Conservation (phyloP, 2,113 vertebrate species). For the Phoxinus phoxinus region DNA sequence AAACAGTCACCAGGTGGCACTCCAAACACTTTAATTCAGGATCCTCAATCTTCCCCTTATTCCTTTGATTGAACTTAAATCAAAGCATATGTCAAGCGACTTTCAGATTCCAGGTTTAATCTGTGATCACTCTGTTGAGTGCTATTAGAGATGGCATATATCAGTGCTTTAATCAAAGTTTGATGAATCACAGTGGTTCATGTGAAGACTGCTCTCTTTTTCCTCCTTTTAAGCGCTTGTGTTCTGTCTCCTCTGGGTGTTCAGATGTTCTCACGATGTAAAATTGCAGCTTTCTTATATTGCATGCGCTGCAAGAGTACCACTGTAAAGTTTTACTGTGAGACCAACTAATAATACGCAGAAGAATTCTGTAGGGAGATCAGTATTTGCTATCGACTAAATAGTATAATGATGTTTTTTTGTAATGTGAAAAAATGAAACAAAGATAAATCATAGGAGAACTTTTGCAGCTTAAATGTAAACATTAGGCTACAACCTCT, state of each 20-base stretch:
- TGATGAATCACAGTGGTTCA: constrained; percentile 42
- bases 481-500: too few species aligned
- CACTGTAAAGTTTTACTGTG: neutral
- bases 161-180: constrained; percentile 30
- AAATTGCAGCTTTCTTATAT: neutral
- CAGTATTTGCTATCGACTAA: neutral
- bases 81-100: constrained; percentile 16
- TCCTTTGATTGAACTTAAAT: neutral
- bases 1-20: constrained; percentile 67
- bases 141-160: constrained; percentile 26
- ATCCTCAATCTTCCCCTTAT: neutral
- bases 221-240: neutral
- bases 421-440: too few species aligned
- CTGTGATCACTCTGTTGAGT: constrained; percentile 6
- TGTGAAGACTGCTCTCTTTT: constrained; percentile 30
- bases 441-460: too few species aligned
- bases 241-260: constrained; percentile 17
- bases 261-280: constrained; percentile 12
- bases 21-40: constrained; percentile 57
- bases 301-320: neutral
- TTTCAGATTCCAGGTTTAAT: constrained; percentile 15
- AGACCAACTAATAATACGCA: neutral
- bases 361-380: neutral
- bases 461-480: too few species aligned
- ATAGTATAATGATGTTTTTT: too few species aligned